phyloP scores from a whole-genome alignment of 1,140 invertebrate species.

The Pygmarrhopalites habei region DNA sequence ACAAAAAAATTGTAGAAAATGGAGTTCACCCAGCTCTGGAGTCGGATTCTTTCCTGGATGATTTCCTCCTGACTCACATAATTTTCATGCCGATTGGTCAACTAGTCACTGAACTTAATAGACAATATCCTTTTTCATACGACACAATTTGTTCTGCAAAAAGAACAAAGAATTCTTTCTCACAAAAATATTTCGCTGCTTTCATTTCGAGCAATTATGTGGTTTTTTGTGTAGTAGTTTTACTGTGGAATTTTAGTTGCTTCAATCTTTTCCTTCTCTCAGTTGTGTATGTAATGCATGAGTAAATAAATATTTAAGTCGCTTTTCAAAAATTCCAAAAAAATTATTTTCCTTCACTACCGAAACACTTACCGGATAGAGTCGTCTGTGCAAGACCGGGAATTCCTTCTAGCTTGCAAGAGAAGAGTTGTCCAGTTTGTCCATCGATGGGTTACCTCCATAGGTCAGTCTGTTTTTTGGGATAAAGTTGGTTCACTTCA shows the following conservation, averaged over 20 bases:
- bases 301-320: no score
- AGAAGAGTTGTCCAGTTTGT: constrained; percentile 60
- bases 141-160: no score
- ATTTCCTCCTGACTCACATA: constrained; percentile 79
- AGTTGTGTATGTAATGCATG: no score
- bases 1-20: no score
- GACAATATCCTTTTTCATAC: constrained; percentile 62
- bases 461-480: constrained; percentile 65
- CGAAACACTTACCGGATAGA: constrained; percentile 54
- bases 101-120: constrained; percentile 65
- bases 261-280: no score
- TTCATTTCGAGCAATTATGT: no score
- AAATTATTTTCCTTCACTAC: constrained; percentile 41
- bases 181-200: no score
- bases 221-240: no score
- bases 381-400: constrained; percentile 55
- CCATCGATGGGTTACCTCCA: constrained; percentile 64
- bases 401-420: constrained; percentile 66
- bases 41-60: constrained; percentile 67
- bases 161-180: no score
- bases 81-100: constrained; percentile 74
- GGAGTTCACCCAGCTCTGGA: no score
- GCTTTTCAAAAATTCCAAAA: neutral
- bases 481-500: no score
- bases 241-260: no score